A percentile compares a stretch with the other conserved stretches of the same genome.
Conservation (phyloP, 1,140 invertebrate species). For the Drusus annulatus region DNA sequence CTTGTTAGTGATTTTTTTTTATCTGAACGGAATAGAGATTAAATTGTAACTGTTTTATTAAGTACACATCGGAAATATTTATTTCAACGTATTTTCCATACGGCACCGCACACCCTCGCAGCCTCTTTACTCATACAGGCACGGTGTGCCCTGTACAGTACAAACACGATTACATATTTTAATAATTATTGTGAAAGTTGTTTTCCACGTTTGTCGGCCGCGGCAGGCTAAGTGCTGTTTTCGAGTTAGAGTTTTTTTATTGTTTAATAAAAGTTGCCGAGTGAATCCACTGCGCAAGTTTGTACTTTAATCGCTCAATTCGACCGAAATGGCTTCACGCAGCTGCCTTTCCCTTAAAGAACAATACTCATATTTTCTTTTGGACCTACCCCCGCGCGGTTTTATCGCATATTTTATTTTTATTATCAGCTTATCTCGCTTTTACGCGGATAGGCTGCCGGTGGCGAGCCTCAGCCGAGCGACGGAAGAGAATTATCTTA, state of each 20-base stretch:
- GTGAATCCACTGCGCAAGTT: constrained; percentile 29
- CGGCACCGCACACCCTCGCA: too few species aligned
- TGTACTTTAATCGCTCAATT: constrained; percentile 46
- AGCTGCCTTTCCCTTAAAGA: constrained; percentile 14
- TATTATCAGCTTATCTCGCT: constrained; percentile 28
- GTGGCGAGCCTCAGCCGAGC: not conserved
- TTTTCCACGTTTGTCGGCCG: constrained; percentile 1
- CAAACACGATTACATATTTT: not conserved
- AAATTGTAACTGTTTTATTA: too few species aligned
- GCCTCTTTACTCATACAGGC: not conserved
- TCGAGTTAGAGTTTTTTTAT: constrained; percentile 41
- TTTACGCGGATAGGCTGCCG: not conserved
- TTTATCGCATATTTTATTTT: constrained; percentile 38
- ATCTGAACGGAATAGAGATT: too few species aligned
- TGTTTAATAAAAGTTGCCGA: constrained; percentile 46
- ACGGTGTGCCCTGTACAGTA: not conserved
- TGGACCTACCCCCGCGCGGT: constrained; percentile 24
- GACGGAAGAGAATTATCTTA: constrained; percentile 1
- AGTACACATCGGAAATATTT: too few species aligned
- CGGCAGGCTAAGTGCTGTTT: constrained; percentile 35
- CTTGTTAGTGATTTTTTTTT: too few species aligned
- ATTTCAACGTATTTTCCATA: too few species aligned
- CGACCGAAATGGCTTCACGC: constrained; percentile 34
- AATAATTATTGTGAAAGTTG: constrained; percentile 23
- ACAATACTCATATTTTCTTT: constrained; percentile 1